phyloP scores from a whole-genome alignment of 92 coral and sea anemone genomes.

The Chrysogorgia sp. region DNA sequence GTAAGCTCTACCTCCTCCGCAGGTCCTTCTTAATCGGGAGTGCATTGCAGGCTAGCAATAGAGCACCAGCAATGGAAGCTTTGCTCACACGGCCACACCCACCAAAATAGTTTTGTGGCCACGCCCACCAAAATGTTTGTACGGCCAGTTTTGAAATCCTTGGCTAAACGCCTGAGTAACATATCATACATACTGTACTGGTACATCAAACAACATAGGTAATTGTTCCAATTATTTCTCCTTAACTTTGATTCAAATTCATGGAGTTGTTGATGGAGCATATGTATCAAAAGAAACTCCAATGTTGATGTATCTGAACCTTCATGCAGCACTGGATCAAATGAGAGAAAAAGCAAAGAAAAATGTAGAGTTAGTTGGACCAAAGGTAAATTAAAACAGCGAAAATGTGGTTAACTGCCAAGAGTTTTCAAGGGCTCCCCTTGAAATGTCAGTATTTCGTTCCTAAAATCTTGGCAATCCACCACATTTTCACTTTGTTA shows the following conservation, averaged over 20 bases:
- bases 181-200: neutral
- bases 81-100: too few species aligned
- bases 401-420: too few species aligned
- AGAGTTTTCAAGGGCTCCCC: too few species aligned
- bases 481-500: too few species aligned
- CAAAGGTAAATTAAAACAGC: constrained; percentile 76
- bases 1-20: too few species aligned
- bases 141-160: too few species aligned
- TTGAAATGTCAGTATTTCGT: too few species aligned
- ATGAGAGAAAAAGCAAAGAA: constrained; percentile 92
- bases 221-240: neutral
- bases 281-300: constrained; percentile 95
- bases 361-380: constrained; percentile 75
- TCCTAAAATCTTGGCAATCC: too few species aligned
- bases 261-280: constrained; percentile 88
- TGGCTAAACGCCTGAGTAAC: neutral
- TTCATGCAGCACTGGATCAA: constrained; percentile 98
- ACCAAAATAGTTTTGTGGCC: neutral
- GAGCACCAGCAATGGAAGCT: too few species aligned
- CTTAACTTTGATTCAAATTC: constrained; percentile 51
- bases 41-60: too few species aligned
- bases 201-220: neutral
- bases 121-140: too few species aligned
- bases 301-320: constrained; percentile 97
- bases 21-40: too few species aligned